Percentiles rank a stretch among this genome's conserved stretches.
Conservation (phyloP, 2,113 vertebrate species). For the Papio anubis region DNA sequence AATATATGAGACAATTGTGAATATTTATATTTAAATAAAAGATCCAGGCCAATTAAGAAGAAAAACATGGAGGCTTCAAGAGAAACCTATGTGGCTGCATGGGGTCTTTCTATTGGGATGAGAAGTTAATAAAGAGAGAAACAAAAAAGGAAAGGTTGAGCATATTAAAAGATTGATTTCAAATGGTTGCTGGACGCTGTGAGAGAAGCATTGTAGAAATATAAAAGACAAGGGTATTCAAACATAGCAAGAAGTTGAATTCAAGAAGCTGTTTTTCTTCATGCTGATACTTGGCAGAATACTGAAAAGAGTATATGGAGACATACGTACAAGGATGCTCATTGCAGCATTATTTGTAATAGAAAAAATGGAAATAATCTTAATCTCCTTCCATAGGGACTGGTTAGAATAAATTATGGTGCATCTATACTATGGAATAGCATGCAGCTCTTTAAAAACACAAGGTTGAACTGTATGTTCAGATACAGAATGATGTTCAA, state of each 20-base stretch:
- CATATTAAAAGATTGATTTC: constrained; percentile 23
- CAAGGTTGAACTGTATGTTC: background rate
- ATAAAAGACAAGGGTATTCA: constrained; percentile 66
- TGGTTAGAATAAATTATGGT: background rate
- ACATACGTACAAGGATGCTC: constrained; percentile 51
- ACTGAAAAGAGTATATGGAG: constrained; percentile 54
- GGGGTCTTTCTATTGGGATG: background rate
- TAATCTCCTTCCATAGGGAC: constrained; percentile 28
- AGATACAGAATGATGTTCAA: background rate
- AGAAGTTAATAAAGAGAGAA: background rate
- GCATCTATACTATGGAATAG: background rate
- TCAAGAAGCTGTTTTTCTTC: constrained; percentile 71
- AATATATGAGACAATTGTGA: background rate
- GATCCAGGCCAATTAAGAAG: constrained; percentile 29
- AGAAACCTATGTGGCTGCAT: background rate
- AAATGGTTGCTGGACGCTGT: background rate
- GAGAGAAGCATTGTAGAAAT: constrained; percentile 32
- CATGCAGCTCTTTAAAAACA: constrained; percentile 49
- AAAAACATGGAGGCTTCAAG: background rate
- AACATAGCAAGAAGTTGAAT: constrained; percentile 55
- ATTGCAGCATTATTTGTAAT: constrained; percentile 67
- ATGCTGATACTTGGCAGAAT: constrained; percentile 66
- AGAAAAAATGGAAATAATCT: constrained; percentile 51
- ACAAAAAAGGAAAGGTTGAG: background rate
- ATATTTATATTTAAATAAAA: constrained; percentile 3